Percentiles rank a stretch among this genome's conserved stretches.
phyloP scores from a whole-genome alignment of 2,113 vertebrate genomes.

The Monarcha castaneiventris region DNA sequence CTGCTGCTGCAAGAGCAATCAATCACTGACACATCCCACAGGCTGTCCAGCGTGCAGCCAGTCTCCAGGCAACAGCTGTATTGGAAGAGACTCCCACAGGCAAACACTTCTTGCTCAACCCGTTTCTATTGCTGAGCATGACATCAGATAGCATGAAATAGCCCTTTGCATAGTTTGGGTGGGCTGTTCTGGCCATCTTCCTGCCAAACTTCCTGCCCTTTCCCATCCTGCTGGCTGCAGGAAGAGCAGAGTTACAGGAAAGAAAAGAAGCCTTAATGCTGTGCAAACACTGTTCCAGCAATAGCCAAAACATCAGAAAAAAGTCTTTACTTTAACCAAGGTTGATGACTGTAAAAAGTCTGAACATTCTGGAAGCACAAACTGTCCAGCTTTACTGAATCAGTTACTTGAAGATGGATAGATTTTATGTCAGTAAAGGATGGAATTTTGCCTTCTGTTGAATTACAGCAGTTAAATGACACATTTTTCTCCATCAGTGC shows the following conservation, averaged over 20 bases:
- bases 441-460: neutral
- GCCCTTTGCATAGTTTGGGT: neutral
- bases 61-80: neutral
- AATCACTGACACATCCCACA: neutral
- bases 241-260: neutral
- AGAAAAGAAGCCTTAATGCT: neutral
- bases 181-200: neutral
- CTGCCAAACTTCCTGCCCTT: neutral
- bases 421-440: neutral
- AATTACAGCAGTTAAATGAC: neutral
- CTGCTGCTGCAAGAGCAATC: neutral
- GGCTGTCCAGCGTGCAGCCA: neutral
- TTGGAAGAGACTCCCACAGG: neutral
- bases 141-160: neutral
- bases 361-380: neutral
- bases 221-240: neutral
- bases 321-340: neutral
- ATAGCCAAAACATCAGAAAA: neutral
- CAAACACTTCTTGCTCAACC: neutral
- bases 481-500: neutral
- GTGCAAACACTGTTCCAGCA: neutral
- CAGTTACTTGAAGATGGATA: neutral
- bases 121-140: neutral
- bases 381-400: neutral
- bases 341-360: neutral